Percentiles rank a stretch among this genome's conserved stretches.
Conservation (phyloP, 2,888 invertebrate species). For the Scaptomyza flava region DNA sequence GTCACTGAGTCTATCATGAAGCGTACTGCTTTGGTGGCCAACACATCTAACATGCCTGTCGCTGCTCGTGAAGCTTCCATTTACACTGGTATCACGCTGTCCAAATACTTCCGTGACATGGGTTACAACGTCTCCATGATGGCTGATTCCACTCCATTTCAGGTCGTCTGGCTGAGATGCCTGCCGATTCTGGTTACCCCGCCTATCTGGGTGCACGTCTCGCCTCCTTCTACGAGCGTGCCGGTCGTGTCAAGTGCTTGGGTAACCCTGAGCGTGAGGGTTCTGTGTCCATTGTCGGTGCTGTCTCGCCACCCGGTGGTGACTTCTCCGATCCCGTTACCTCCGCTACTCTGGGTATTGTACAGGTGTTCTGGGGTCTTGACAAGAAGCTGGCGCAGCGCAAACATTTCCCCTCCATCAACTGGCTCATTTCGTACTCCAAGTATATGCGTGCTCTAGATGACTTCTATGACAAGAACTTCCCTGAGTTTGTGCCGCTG, state of each 20-base stretch:
- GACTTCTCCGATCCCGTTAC: conserved; percentile 99
- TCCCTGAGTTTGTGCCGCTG: conserved; percentile 97
- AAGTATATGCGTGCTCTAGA: conserved; percentile 99
- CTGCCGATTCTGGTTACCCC: conserved; percentile 99
- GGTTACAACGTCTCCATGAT: conserved; percentile 99
- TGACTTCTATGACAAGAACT: conserved; percentile 99
- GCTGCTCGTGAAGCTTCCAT: conserved; percentile 99
- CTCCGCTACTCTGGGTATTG: conserved; percentile 98
- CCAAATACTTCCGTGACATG: conserved; percentile 99
- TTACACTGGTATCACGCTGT: conserved; percentile 99
- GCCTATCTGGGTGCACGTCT: conserved; percentile 99
- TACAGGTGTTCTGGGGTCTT: conserved; percentile 99
- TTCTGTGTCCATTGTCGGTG: conserved; percentile 99
- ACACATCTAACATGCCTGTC: conserved; percentile 99
- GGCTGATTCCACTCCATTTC: conserved; percentile 99
- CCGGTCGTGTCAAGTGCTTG: conserved; percentile 98
- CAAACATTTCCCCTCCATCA: conserved; percentile 99
- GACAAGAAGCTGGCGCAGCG: conserved; percentile 99
- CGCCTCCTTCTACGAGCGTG: conserved; percentile 99
- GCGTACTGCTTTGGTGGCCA: conserved; percentile 99
- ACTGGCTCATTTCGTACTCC: conserved; percentile 99
- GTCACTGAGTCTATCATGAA: conserved; percentile 99
- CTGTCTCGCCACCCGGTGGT: conserved; percentile 99
- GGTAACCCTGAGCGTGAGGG: conserved; percentile 99
- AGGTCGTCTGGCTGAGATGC: conserved; percentile 99